phyloP scores from a whole-genome alignment of 2,888 invertebrate species.

The Synanthedon andrenaeformis region DNA sequence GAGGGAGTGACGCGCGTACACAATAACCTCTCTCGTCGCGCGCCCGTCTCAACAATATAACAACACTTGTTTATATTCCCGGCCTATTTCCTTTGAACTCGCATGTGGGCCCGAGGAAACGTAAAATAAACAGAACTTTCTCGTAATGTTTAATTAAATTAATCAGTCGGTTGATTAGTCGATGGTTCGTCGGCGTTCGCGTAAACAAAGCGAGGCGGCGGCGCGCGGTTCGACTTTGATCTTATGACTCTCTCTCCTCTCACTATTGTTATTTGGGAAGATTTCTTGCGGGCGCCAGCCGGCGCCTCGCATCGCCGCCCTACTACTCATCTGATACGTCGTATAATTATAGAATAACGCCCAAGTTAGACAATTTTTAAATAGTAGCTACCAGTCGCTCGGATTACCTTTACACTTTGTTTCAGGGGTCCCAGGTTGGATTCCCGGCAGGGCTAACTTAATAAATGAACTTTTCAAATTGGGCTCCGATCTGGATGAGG shows the following conservation, averaged over 20 bases:
- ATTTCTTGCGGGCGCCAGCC: slow-evolving; percentile 22
- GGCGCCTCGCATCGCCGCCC: slow-evolving; percentile 7
- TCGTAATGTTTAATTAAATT: slow-evolving; percentile 71
- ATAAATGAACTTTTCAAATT: too few relatives aligned
- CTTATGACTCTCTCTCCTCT: slow-evolving; percentile 42
- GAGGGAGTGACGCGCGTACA: slow-evolving; percentile 1
- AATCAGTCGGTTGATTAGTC: slow-evolving; percentile 69
- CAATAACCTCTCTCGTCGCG: slow-evolving; percentile 4
- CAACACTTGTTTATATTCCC: slow-evolving; percentile 56
- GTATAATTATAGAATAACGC: too few relatives aligned
- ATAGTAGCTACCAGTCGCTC: too few relatives aligned
- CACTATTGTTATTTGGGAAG: slow-evolving; percentile 45
- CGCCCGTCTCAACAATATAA: slow-evolving; percentile 39
- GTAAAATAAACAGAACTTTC: slow-evolving; percentile 69
- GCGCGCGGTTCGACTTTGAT: slow-evolving; percentile 47
- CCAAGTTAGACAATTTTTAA: too few relatives aligned
- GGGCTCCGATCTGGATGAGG: too few relatives aligned
- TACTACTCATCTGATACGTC: too few relatives aligned
- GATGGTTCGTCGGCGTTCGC: slow-evolving; percentile 57
- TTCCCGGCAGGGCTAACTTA: too few relatives aligned
- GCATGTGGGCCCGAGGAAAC: slow-evolving; percentile 68
- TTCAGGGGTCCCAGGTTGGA: too few relatives aligned
- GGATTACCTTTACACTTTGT: too few relatives aligned
- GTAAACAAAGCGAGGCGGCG: slow-evolving; percentile 54
- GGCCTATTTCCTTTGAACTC: slow-evolving; percentile 64